Percentiles rank a stretch among this genome's conserved stretches.
phyloP scores from a whole-genome alignment of 2,888 invertebrate species.

The Gari tellinella region DNA sequence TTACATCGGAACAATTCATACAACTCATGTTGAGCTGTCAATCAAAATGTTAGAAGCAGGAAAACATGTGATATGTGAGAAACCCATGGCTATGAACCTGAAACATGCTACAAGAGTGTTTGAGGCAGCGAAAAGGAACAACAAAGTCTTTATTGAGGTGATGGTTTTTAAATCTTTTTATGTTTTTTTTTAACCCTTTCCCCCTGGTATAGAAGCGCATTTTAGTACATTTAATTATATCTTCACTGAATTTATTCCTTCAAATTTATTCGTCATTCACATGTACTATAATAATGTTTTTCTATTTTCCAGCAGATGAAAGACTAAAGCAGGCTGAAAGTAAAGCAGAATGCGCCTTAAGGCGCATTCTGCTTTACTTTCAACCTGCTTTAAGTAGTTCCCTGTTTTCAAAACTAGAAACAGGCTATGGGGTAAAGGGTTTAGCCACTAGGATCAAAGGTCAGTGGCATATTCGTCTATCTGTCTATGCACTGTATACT shows the following conservation, averaged over 20 bases:
- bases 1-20: constrained; percentile 92
- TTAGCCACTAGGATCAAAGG: too few species aligned
- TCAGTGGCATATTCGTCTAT: background rate
- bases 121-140: constrained; percentile 88
- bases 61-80: constrained; percentile 96
- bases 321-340: too few species aligned
- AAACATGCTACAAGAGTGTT: constrained; percentile 90
- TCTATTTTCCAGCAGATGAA: too few species aligned
- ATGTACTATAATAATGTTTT: background rate
- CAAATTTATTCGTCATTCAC: background rate
- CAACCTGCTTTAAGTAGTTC: too few species aligned
- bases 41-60: constrained; percentile 91
- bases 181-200: too few species aligned
- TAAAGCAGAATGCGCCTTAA: background rate
- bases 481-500: background rate
- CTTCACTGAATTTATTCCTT: too few species aligned
- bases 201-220: too few species aligned
- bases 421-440: too few species aligned
- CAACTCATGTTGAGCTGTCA: constrained; percentile 89
- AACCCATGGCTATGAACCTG: constrained; percentile 92
- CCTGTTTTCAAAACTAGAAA: too few species aligned
- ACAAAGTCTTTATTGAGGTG: constrained; percentile 88
- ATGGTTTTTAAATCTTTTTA: too few species aligned
- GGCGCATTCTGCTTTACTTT: background rate
- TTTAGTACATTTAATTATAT: too few species aligned